These are phyloP conservation scores for Champsocephalus esox DNA, from an alignment of 2,797 vertebrate species.

Conservation along the genomic window DNA sequence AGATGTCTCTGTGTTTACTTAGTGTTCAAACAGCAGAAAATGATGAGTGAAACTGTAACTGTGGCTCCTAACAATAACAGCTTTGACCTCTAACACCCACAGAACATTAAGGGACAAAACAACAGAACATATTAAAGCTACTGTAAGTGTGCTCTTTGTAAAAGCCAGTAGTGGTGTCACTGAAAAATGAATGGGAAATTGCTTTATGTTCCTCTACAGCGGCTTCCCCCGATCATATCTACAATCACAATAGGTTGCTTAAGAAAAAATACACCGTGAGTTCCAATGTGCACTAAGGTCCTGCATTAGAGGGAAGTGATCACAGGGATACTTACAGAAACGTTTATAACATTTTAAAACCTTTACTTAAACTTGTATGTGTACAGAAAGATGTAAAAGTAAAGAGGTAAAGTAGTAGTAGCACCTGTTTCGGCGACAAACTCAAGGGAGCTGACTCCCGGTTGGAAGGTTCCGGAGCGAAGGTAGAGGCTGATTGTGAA, in stretches of 20 bases:
- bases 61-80: slow-evolving; percentile 33
- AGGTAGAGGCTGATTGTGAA: slow-evolving; percentile 89
- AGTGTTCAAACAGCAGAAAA: neutral
- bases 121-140: neutral
- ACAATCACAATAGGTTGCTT: slow-evolving; percentile 27
- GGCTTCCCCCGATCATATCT: slow-evolving; percentile 33
- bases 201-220: slow-evolving; percentile 33
- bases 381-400: neutral
- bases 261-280: slow-evolving; percentile 13
- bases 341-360: neutral
- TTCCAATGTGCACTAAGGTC: slow-evolving; percentile 16
- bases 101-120: slow-evolving; percentile 5
- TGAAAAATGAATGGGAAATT: neutral
- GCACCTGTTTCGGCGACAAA: slow-evolving; percentile 89
- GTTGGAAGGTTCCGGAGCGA: slow-evolving; percentile 83
- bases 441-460: slow-evolving; percentile 84
- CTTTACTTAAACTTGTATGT: neutral
- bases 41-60: neutral
- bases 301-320: slow-evolving; percentile 16
- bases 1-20: neutral
- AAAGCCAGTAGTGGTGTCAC: neutral
- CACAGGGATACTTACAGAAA: neutral
- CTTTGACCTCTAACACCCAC: neutral
- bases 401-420: neutral
- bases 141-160: neutral